These are phyloP conservation scores for Helicoverpa zea DNA, from an alignment of 1,140 invertebrate genomes.

Conservation along the genomic window DNA sequence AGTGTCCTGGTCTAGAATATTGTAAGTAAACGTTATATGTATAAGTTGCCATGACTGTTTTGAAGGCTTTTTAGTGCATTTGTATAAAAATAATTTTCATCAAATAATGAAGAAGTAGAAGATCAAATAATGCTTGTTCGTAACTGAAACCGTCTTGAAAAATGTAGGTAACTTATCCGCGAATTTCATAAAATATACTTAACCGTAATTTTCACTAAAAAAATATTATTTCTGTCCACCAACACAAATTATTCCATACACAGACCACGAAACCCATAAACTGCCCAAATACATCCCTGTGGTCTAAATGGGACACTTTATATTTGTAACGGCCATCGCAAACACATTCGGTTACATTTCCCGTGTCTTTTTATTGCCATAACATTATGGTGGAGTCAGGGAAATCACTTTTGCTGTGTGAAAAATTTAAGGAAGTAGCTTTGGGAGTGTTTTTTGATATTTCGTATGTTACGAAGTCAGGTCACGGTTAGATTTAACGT, in stretches of 20 bases:
- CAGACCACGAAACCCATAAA: slow-evolving; percentile 4
- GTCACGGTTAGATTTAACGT: neutral
- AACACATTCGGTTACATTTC: slow-evolving; percentile 69
- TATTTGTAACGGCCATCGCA: slow-evolving; percentile 26
- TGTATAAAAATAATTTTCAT: too few species aligned
- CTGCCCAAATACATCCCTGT: slow-evolving; percentile 31
- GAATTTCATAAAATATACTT: too few species aligned
- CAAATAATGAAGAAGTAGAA: too few species aligned
- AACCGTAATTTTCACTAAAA: too few species aligned
- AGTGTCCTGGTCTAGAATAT: too few species aligned
- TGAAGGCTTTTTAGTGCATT: too few species aligned
- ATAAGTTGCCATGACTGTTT: too few species aligned
- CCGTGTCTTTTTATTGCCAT: slow-evolving; percentile 48
- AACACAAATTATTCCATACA: neutral
- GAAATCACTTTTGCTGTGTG: slow-evolving; percentile 25
- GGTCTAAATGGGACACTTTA: slow-evolving; percentile 45
- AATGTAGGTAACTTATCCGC: too few species aligned
- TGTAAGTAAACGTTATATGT: too few species aligned
- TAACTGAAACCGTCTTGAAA: too few species aligned
- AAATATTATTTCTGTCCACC: too few species aligned
- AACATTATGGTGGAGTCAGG: slow-evolving; percentile 14
- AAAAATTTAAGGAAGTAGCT: slow-evolving; percentile 40
- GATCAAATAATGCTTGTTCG: too few species aligned
- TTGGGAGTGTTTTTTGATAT: slow-evolving; percentile 11
- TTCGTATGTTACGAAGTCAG: neutral